Conservation (phyloP, 2,113 vertebrate genomes). For the Silurus meridionalis region DNA sequence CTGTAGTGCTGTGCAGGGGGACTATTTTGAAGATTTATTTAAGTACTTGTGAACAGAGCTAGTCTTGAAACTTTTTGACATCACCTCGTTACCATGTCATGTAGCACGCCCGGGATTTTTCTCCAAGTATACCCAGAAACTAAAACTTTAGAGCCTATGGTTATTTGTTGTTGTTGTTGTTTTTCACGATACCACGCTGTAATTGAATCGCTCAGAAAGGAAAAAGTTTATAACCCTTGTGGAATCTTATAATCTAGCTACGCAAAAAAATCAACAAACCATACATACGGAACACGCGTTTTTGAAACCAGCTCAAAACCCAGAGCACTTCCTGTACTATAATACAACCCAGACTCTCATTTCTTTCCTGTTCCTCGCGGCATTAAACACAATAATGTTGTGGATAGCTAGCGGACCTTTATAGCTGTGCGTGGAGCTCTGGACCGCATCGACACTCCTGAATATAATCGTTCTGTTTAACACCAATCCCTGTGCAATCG, state of each 20-base stretch:
- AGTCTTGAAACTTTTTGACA: too few species aligned
- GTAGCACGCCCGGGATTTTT: too few species aligned
- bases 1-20: too few species aligned
- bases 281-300: background rate
- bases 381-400: background rate
- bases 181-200: too few species aligned
- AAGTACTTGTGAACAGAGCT: too few species aligned
- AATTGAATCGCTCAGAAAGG: background rate
- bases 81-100: too few species aligned
- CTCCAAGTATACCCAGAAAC: too few species aligned
- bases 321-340: background rate
- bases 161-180: too few species aligned
- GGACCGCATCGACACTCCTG: background rate
- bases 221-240: background rate
- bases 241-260: background rate
- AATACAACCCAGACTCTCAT: constrained; percentile 23
- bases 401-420: background rate
- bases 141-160: too few species aligned
- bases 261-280: background rate
- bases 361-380: constrained; percentile 52
- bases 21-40: too few species aligned
- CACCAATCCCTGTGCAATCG: constrained; percentile 1
- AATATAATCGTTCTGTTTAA: constrained; percentile 22
- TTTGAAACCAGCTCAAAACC: background rate
- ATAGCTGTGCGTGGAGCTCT: background rate